Percentiles rank a stretch among this genome's conserved stretches.
phyloP scores from a whole-genome alignment of 2,797 vertebrate genomes.

The Poeciliopsis infans region DNA sequence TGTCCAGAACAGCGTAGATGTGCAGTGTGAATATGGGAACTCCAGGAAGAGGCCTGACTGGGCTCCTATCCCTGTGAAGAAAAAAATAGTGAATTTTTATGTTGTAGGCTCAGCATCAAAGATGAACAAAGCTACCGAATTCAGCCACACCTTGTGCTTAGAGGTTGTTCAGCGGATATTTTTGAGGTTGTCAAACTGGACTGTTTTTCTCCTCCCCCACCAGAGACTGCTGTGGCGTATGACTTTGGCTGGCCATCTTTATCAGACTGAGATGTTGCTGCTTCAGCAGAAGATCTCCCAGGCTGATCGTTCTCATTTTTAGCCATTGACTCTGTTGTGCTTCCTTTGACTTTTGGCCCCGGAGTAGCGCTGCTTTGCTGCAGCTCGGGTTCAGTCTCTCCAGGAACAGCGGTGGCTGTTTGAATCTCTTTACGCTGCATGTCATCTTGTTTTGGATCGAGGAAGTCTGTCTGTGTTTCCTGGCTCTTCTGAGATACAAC shows the following conservation, averaged over 20 bases:
- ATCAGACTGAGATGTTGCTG: background rate
- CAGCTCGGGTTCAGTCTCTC: background rate
- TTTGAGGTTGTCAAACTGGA: rapidly evolving
- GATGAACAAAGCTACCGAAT: background rate
- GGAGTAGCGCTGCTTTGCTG: background rate
- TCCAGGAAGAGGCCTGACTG: conserved; percentile 30
- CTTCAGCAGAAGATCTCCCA: conserved; percentile 11
- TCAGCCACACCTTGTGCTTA: conserved; percentile 21
- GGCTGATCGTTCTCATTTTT: background rate
- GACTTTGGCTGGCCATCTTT: conserved; percentile 15
- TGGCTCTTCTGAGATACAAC: conserved; percentile 26
- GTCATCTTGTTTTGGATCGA: background rate
- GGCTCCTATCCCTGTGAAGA: conserved; percentile 50
- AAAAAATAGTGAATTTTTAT: rapidly evolving
- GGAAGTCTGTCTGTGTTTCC: conserved; percentile 64
- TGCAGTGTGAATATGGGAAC: conserved; percentile 65
- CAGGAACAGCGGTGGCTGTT: background rate
- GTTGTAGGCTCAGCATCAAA: rapidly evolving
- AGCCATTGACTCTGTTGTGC: conserved; percentile 1
- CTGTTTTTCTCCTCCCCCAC: background rate
- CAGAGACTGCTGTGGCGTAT: conserved; percentile 20
- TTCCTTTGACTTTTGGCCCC: background rate
- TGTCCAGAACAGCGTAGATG: conserved; percentile 75
- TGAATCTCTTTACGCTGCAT: background rate
- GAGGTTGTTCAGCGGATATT: background rate